phyloP scores from a whole-genome alignment of 2,797 vertebrate species.

The Sylvilagus floridanus region DNA sequence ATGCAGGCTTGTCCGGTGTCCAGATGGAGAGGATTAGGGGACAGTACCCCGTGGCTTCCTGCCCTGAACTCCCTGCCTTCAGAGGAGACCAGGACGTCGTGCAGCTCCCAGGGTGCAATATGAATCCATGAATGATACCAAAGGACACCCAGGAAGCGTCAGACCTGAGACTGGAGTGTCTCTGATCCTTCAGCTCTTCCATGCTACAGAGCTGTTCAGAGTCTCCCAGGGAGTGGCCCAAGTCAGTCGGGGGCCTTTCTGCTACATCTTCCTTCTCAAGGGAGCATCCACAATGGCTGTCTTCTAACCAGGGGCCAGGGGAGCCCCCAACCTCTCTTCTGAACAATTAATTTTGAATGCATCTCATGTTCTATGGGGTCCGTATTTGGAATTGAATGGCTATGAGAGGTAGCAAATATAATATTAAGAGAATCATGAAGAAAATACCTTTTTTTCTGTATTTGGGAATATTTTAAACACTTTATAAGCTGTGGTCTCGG shows the following conservation, averaged over 20 bases:
- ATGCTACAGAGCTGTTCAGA: neutral
- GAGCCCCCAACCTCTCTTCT: neutral
- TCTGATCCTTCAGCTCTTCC: neutral
- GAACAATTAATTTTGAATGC: neutral
- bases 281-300: neutral
- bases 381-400: neutral
- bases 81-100: neutral
- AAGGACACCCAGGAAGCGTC: neutral
- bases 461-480: constrained; percentile 1
- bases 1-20: neutral
- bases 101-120: neutral
- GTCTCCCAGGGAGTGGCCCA: neutral
- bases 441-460: neutral
- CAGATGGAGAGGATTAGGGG: neutral
- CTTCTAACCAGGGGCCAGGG: neutral
- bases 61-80: neutral
- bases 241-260: neutral
- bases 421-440: neutral
- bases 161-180: neutral
- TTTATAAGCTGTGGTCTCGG: neutral
- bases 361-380: neutral
- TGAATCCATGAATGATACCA: neutral
- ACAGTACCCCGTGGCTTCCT: neutral
- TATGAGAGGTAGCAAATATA: neutral
- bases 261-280: neutral